phyloP scores from a whole-genome alignment of 2,888 invertebrate genomes.

The Incurvaria masculella region DNA sequence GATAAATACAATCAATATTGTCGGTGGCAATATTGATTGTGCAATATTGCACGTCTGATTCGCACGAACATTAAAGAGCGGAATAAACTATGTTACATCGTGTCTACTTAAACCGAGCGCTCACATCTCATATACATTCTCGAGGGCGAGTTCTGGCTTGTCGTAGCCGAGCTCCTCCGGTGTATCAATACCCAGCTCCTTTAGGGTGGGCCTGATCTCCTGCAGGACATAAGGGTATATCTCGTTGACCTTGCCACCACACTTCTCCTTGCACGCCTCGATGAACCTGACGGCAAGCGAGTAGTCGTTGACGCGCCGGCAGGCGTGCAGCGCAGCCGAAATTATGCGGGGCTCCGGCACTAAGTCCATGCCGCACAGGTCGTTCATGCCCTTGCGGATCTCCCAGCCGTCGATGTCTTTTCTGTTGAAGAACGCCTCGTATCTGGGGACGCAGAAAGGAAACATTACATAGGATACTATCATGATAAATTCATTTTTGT shows the following conservation, averaged over 20 bases:
- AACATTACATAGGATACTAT: too few relatives aligned
- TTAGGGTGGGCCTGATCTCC: constrained; percentile 88
- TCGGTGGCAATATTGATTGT: too few relatives aligned
- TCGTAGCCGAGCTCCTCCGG: constrained; percentile 96
- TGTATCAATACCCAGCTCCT: constrained; percentile 90
- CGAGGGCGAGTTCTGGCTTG: constrained; percentile 89
- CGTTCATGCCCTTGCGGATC: constrained; percentile 87
- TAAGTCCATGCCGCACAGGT: constrained; percentile 84
- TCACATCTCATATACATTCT: constrained; percentile 68
- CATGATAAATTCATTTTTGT: constrained; percentile 2
- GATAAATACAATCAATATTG: too few relatives aligned
- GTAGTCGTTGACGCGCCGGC: constrained; percentile 91
- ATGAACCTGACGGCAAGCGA: constrained; percentile 90
- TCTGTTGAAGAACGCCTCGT: constrained; percentile 80
- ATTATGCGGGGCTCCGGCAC: constrained; percentile 92
- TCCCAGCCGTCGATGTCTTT: constrained; percentile 94
- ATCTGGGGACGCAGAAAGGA: constrained; percentile 50
- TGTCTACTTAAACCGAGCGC: constrained; percentile 11
- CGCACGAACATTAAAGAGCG: too few relatives aligned
- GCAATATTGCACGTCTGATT: too few relatives aligned
- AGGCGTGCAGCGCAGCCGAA: constrained; percentile 82
- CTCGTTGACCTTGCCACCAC: constrained; percentile 68
- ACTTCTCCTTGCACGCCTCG: constrained; percentile 89
- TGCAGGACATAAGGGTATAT: constrained; percentile 87
- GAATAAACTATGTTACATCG: too few relatives aligned